A percentile compares a stretch with the other conserved stretches of the same genome.
phyloP scores from a whole-genome alignment of 2,888 invertebrate genomes.

The Campaea margaritaria region DNA sequence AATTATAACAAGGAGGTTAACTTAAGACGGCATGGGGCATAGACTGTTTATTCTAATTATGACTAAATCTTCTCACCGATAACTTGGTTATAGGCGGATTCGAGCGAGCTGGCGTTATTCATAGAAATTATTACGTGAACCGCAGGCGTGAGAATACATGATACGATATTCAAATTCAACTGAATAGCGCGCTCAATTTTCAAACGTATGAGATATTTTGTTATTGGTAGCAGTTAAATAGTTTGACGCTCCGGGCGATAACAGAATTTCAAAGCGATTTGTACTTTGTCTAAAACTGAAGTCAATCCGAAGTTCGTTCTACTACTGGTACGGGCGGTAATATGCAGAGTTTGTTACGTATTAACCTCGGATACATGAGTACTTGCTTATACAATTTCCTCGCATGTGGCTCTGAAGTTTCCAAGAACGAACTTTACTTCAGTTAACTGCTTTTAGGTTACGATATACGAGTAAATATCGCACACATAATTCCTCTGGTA shows the following conservation, averaged over 20 bases:
- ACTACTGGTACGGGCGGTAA: constrained; percentile 23
- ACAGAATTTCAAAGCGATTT: constrained; percentile 41
- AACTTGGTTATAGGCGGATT: constrained; percentile 24
- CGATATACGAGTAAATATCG: constrained; percentile 9
- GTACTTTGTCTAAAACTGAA: constrained; percentile 34
- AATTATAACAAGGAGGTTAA: constrained; percentile 2
- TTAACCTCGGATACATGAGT: constrained; percentile 28
- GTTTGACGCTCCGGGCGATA: constrained; percentile 37
- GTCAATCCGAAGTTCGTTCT: constrained; percentile 33
- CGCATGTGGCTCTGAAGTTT: constrained; percentile 20
- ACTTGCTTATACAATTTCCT: constrained; percentile 19
- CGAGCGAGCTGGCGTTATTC: constrained; percentile 29
- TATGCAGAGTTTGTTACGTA: constrained; percentile 34
- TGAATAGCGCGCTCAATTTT: constrained; percentile 29
- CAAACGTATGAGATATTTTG: constrained; percentile 36
- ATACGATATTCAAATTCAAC: constrained; percentile 40
- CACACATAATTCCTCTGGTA: constrained; percentile 2
- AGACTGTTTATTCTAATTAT: constrained; percentile 22
- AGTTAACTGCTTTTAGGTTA: constrained; percentile 26
- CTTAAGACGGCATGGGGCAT: constrained; percentile 7
- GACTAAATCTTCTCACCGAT: constrained; percentile 24
- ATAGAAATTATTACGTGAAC: constrained; percentile 36
- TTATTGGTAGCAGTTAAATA: constrained; percentile 36
- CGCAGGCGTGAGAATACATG: constrained; percentile 26
- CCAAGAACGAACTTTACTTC: constrained; percentile 23